Conservation (phyloP, 2,888 invertebrate species). For the Thyatira batis region DNA sequence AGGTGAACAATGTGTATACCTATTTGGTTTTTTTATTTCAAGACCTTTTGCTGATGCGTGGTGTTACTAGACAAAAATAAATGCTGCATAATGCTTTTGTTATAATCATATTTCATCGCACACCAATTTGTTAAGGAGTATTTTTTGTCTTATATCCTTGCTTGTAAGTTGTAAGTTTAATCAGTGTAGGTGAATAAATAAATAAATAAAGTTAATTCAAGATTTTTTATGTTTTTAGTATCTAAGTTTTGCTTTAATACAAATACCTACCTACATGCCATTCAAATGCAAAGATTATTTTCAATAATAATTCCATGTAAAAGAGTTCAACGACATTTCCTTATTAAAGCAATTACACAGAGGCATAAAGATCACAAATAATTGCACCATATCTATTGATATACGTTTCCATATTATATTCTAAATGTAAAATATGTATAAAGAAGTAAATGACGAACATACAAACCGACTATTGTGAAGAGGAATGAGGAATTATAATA, state of each 20-base stretch:
- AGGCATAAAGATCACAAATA: not conserved
- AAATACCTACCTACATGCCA: too few species aligned
- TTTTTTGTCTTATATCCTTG: too few species aligned
- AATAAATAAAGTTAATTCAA: too few species aligned
- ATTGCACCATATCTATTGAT: too few species aligned
- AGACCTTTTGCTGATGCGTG: constrained; percentile 1
- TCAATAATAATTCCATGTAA: not conserved
- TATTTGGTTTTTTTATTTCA: constrained; percentile 28
- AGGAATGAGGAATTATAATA: constrained; percentile 47
- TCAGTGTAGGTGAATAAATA: too few species aligned
- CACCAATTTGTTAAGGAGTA: too few species aligned
- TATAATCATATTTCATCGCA: too few species aligned
- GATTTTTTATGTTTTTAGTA: too few species aligned
- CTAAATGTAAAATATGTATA: constrained; percentile 19
- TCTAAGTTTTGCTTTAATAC: too few species aligned
- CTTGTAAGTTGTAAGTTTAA: too few species aligned
- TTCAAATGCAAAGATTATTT: too few species aligned
- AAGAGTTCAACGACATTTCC: not conserved
- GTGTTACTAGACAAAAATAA: constrained; percentile 3
- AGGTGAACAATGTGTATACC: constrained; percentile 37
- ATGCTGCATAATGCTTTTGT: not conserved
- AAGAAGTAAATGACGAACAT: constrained; percentile 39
- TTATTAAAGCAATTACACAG: not conserved
- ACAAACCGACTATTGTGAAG: constrained; percentile 10
- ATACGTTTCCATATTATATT: constrained; percentile 9